Conservation (phyloP, 2,113 vertebrate genomes). For the Carollia perspicillata region DNA sequence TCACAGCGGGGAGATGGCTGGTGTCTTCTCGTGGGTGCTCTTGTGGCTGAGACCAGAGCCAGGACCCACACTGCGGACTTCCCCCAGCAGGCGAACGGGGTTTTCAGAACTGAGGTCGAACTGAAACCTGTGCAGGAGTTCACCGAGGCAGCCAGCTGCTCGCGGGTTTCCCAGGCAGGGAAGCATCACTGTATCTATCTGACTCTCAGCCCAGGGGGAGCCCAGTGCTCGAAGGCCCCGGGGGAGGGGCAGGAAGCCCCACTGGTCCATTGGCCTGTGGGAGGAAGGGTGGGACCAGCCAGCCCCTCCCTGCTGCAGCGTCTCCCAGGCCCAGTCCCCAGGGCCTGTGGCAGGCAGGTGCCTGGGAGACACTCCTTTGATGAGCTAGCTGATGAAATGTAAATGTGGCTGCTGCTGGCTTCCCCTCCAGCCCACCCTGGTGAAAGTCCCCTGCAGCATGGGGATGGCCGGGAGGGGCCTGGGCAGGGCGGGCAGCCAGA, state of each 20-base stretch:
- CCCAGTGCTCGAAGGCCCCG: accelerated
- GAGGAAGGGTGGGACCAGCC: accelerated
- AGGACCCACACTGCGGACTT: accelerated
- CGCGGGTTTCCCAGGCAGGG: accelerated
- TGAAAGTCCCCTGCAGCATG: accelerated
- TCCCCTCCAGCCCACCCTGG: background rate
- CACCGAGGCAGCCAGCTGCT: accelerated
- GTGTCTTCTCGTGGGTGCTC: accelerated
- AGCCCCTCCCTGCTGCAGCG: accelerated
- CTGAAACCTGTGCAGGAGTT: accelerated
- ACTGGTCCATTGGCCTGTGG: accelerated
- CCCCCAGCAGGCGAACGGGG: accelerated
- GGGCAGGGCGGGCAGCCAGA: accelerated
- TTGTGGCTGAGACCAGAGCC: background rate
- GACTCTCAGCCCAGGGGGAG: no score
- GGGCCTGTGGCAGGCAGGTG: accelerated
- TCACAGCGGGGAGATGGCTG: background rate
- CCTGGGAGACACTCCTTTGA: background rate
- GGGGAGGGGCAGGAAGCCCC: accelerated
- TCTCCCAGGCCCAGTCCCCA: background rate
- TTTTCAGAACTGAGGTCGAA: background rate
- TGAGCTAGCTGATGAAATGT: background rate
- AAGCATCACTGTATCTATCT: background rate
- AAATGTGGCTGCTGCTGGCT: background rate
- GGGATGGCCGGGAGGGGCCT: background rate